phyloP scores from a whole-genome alignment of 2,113 vertebrate genomes.

The Brachyistius frenatus region DNA sequence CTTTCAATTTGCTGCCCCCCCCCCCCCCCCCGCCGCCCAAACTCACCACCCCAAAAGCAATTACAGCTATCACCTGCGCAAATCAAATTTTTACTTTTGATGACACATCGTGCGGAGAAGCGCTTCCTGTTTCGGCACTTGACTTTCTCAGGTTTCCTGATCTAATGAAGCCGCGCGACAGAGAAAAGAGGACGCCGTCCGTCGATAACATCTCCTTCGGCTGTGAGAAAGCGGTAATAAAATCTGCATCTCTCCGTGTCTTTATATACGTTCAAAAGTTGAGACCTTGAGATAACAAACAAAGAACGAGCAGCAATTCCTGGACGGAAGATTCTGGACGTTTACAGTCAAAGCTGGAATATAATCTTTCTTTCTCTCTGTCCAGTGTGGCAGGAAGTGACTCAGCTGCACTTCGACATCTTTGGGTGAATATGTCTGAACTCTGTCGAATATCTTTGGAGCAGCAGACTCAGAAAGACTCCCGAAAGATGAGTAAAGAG shows the following conservation, averaged over 20 bases:
- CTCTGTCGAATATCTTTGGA: conserved; percentile 2
- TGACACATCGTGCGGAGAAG: conserved; percentile 54
- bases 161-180: conserved; percentile 53
- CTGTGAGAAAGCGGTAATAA: conserved; percentile 24
- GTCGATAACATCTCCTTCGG: conserved; percentile 47
- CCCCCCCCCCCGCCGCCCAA: background rate
- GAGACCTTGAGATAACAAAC: background rate
- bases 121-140: conserved; percentile 67
- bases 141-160: conserved; percentile 64
- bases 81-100: conserved; percentile 70
- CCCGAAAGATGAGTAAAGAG: background rate
- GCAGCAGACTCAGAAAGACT: background rate
- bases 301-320: background rate
- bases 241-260: background rate
- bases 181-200: background rate
- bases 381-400: background rate
- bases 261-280: conserved; percentile 12
- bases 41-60: conserved; percentile 63
- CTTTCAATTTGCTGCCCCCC: conserved; percentile 42
- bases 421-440: conserved; percentile 1
- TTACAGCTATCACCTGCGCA: conserved; percentile 68
- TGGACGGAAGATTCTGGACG: background rate
- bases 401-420: background rate
- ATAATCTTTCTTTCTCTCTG: background rate
- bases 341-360: background rate